Evolutionary conservation across 2,113 vertebrate genomes (phyloP).

Genomic region (Myxocyprinus asiaticus): DNA sequence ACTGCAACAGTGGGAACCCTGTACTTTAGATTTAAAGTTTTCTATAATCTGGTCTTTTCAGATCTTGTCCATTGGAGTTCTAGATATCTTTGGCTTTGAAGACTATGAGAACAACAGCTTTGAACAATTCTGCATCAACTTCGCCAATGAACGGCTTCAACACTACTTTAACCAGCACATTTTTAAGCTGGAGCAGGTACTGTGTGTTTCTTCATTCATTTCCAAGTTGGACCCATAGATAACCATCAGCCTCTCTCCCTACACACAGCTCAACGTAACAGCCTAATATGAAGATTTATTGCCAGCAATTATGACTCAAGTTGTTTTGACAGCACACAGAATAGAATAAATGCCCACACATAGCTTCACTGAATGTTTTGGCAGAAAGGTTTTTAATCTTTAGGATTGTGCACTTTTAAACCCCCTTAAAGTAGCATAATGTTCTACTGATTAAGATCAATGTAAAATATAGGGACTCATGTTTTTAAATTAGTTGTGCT

Average conservation of each 20-base stretch:
- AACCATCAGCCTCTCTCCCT: conserved; percentile 4
- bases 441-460: background rate
- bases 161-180: conserved; percentile 99
- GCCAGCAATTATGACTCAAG: conserved; percentile 28
- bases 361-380: conserved; percentile 4
- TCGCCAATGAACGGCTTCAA: conserved; percentile 96
- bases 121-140: conserved; percentile 99
- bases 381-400: background rate
- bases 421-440: background rate
- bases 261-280: conserved; percentile 8
- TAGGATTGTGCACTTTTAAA: background rate
- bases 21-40: too few relatives aligned
- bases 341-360: conserved; percentile 1
- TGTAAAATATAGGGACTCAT: background rate
- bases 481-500: background rate
- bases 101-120: conserved; percentile 99
- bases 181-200: conserved; percentile 95
- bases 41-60: conserved; percentile 52
- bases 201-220: conserved; percentile 8
- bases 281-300: conserved; percentile 44
- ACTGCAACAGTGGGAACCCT: too few relatives aligned
- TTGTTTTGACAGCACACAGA: conserved; percentile 45
- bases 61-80: conserved; percentile 96
- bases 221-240: conserved; percentile 3
- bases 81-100: conserved; percentile 98